phyloP scores from a whole-genome alignment of 2,888 invertebrate genomes.

The Drosophila prolongata region DNA sequence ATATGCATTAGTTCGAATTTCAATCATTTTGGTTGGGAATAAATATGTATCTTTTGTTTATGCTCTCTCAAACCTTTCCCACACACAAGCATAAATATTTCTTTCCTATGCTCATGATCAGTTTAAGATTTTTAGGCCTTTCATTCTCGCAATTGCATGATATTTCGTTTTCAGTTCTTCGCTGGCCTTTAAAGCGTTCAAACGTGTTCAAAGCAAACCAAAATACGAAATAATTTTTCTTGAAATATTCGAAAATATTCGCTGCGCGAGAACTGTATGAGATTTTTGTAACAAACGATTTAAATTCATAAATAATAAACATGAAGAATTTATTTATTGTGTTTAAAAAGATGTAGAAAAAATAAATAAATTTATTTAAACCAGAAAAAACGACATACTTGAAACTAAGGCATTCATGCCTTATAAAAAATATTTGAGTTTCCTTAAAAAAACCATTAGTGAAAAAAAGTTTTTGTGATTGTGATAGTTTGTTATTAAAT shows the following conservation, averaged over 20 bases:
- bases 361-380: background rate
- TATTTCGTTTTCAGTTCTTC: conserved; percentile 72
- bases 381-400: background rate
- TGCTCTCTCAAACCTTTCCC: conserved; percentile 40
- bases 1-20: conserved; percentile 16
- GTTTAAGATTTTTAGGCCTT: conserved; percentile 51
- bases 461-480: too few species aligned
- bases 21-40: conserved; percentile 10
- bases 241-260: background rate
- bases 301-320: background rate
- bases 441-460: too few species aligned
- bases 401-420: too few species aligned
- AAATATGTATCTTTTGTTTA: conserved; percentile 28
- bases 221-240: background rate
- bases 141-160: conserved; percentile 26
- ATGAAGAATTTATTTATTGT: conserved; percentile 1
- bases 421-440: too few species aligned
- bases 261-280: conserved; percentile 30
- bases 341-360: conserved; percentile 1
- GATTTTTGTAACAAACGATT: conserved; percentile 40
- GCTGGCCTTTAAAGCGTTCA: conserved; percentile 77
- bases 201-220: conserved; percentile 52
- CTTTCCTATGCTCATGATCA: conserved; percentile 16
- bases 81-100: background rate
- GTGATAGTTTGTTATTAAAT: too few species aligned